A percentile compares a stretch with the other conserved stretches of the same genome.
phyloP scores from a whole-genome alignment of 2,113 vertebrate genomes.

The Periophthalmodon schlosseri region DNA sequence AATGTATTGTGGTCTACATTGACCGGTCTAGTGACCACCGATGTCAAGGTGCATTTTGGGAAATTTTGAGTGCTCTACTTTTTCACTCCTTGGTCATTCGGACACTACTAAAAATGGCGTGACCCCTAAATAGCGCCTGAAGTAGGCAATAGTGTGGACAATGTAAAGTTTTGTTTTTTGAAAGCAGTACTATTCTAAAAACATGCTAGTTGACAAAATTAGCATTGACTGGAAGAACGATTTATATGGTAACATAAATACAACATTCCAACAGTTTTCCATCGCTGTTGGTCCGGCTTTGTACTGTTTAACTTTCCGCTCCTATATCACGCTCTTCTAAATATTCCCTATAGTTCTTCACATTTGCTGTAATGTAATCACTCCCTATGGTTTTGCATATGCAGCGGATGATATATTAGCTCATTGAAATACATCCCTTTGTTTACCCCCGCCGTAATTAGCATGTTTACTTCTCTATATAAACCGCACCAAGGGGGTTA shows the following conservation, averaged over 20 bases:
- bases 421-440: neutral
- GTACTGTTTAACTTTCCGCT: neutral
- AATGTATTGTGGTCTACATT: too few relatives aligned
- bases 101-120: too few relatives aligned
- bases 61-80: too few relatives aligned
- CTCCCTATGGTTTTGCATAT: slow-evolving; percentile 1
- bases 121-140: too few relatives aligned
- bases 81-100: too few relatives aligned
- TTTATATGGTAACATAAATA: neutral
- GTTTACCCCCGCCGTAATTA: neutral
- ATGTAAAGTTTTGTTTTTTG: too few relatives aligned
- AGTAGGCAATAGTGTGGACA: too few relatives aligned
- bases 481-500: neutral
- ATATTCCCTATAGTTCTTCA: neutral
- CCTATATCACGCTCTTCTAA: slow-evolving; percentile 25
- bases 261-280: neutral
- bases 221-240: neutral
- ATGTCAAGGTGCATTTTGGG: too few relatives aligned
- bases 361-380: neutral
- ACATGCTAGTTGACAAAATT: neutral
- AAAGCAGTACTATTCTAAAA: too few relatives aligned
- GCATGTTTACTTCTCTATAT: neutral
- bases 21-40: too few relatives aligned
- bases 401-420: neutral
- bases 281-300: neutral